Conservation (phyloP, 1,140 invertebrate species). For the Aphis craccivora region DNA sequence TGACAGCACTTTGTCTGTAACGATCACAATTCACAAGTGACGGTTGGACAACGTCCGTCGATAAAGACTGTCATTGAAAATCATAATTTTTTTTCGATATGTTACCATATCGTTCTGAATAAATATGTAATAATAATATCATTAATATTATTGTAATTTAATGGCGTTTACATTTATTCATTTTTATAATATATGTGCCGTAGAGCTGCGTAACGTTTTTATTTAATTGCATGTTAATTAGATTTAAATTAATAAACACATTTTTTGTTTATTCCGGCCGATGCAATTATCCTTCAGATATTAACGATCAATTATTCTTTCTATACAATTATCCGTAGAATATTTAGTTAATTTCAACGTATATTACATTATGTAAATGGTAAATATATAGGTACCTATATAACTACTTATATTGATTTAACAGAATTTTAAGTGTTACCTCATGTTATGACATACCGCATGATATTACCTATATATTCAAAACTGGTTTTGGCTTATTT, state of each 20-base stretch:
- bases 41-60: background rate
- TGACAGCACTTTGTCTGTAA: background rate
- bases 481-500: background rate
- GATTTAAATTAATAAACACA: constrained; percentile 3
- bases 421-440: background rate
- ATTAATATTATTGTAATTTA: background rate
- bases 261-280: background rate
- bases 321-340: background rate
- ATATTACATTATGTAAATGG: background rate
- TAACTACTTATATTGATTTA: background rate
- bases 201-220: background rate
- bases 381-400: background rate
- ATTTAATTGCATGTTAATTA: background rate
- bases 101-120: background rate
- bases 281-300: background rate
- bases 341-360: background rate
- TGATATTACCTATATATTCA: background rate
- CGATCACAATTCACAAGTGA: background rate
- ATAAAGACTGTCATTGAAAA: background rate
- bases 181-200: background rate
- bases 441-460: background rate
- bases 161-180: background rate
- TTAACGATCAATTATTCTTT: background rate
- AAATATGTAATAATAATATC: background rate
- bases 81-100: background rate